Base-by-base conservation (phyloP, 2,113 vertebrate genomes). In the Spea bombifrons region DNA sequence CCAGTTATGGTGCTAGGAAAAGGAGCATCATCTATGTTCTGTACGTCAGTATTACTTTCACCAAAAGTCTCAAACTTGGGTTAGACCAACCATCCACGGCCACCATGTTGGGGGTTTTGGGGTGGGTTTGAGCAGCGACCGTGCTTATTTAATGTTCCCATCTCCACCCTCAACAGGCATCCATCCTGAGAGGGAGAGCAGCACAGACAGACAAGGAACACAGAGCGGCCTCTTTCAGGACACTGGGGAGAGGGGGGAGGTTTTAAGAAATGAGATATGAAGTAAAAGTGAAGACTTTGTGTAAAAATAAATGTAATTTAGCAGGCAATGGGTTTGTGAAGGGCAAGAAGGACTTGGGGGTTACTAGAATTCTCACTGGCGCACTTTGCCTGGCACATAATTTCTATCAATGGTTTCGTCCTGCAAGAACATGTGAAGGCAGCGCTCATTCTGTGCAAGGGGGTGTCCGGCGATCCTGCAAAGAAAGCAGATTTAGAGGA, bases 371-470 rank as follows among this genome's bases (percentile, higher is more conserved):
- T 88, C 84, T 90, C 95, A 98, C 88, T 96, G 95, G 88, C 96
- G 94, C 94, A 99, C 97, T 94, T 99, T 99, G 92, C 97, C 96
- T 16, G 97, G 96, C 92, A 99, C 94, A 85, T 99, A 99, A 93
- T 98, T 98, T 85, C 96, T 95, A 91, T 99, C 97, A 76, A 98
- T 98, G 88, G 92, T 90, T 87, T 98, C 97, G 71, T 99, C 97
- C 88, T 99, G 97, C 89, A 99, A 93, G 87, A 99, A 99, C 97
- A 99, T 99, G 86, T 99, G 97, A 91, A 99, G 95, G 91, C 97
- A 99, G 89, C 97, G 97, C 90, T 99, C 97, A 0, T 99, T 99
- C 92, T 99, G 97, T 90, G 97, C 97, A 93, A 99, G 85, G 5
- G 97, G 97, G 81, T 98, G 97, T 89, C 96, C 97, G 80, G 97